A percentile compares a stretch with the other conserved stretches of the same genome.
These are phyloP conservation scores for Tortrix viridana DNA, from an alignment of 2,888 invertebrate species.

Conservation along the genomic window DNA sequence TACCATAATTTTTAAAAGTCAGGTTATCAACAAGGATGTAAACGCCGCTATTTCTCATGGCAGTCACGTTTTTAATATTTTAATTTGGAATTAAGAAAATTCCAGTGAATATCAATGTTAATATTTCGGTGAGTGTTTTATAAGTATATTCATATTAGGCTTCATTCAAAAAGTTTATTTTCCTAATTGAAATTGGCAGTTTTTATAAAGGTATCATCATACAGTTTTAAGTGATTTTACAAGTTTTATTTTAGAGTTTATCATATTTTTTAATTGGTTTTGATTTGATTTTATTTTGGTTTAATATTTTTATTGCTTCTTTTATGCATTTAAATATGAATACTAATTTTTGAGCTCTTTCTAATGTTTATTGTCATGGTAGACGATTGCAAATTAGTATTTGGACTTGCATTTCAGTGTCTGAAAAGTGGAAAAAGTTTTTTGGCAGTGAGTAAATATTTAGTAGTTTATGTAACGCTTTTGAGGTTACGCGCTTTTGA, in stretches of 20 bases:
- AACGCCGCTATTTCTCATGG: neutral
- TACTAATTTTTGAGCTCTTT: conserved; percentile 11
- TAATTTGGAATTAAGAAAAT: neutral
- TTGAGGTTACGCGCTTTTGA: conserved; percentile 42
- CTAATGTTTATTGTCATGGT: conserved; percentile 46
- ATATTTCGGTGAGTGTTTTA: conserved; percentile 28
- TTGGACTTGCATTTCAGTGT: conserved; percentile 81
- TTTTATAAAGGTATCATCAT: neutral
- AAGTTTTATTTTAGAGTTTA: neutral
- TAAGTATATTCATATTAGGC: neutral
- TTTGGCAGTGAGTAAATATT: conserved; percentile 81
- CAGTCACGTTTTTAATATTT: too few relatives aligned
- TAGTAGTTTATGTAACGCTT: conserved; percentile 69
- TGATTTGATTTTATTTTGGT: neutral
- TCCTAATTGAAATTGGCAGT: neutral
- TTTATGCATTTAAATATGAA: conserved; percentile 24
- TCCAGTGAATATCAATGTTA: conserved; percentile 19
- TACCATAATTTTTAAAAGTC: neutral
- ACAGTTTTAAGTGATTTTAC: neutral
- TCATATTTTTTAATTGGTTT: neutral
- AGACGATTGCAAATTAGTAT: conserved; percentile 73
- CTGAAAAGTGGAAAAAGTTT: conserved; percentile 82
- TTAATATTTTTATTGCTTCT: conserved; percentile 25
- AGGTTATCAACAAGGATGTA: neutral
- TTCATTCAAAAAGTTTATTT: neutral